Base-by-base conservation (phyloP, 2,888 invertebrate genomes). In the Lepidocyrtoides sp. region DNA sequence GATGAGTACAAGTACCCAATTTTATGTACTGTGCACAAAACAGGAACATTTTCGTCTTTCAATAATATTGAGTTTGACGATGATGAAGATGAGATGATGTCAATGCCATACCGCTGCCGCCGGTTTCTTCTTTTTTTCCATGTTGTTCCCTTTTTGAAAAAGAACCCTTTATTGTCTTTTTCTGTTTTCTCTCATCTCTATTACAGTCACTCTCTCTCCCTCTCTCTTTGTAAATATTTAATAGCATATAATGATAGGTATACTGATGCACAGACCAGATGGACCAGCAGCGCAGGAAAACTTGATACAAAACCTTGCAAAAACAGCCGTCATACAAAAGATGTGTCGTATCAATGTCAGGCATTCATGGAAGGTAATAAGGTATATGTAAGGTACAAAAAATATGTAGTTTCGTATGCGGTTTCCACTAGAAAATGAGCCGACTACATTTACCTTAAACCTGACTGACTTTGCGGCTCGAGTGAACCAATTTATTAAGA, bases 171-270 rank as follows among this genome's bases (percentile, higher is more conserved):
- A 60, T 26, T 36, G 7, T 57, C 17, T 36, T 20, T n/a, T 32
- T 2, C 20, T 8, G 17, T 4, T 69, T 17, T 17, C 8, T 69
- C 17, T 69, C 32, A n/a, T 36, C 14, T 32, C 23, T 32, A 29
- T 72, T 44, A n/a, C n/a, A n/a, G n/a, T n/a, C n/a, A 7, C 60
- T 23, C 23, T 41, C 12, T 44, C 4, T 23, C 72, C 23, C 44
- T 23, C 44, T 41, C 23, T 23, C 72, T 23, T 12, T 44, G 44
- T 72, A 72, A 72, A 72, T 72, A 72, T 72, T 72, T 72, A 72
- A 72, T 69, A 36, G 23, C 2, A 20, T 36, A 20, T 69, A 17
- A 63, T 63, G 23, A 36, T n/a, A 8, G n/a, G n/a, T 4, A 20
- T 29, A 29, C 63, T 29, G 14, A 57, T 17, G 8, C 0, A 57